Conservation (phyloP, 2,113 vertebrate genomes). For the Telmatochromis brichardi region DNA sequence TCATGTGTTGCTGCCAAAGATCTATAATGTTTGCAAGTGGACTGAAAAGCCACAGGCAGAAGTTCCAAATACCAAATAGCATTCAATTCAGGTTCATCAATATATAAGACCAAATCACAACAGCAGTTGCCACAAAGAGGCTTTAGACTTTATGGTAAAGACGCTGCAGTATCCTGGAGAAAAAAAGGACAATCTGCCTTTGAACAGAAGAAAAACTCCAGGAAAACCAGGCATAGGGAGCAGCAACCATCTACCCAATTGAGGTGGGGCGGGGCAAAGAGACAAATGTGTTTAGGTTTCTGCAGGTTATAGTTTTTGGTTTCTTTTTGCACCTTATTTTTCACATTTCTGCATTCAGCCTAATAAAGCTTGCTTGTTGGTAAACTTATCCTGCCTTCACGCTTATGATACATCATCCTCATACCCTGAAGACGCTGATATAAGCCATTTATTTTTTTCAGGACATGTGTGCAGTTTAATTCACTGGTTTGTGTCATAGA, state of each 20-base stretch:
- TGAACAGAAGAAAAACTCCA: neutral
- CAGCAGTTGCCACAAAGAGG: neutral
- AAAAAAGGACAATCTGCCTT: neutral
- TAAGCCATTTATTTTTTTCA: neutral
- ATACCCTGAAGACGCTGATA: accelerated
- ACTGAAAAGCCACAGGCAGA: neutral
- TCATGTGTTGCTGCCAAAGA: neutral
- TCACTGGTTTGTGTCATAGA: neutral
- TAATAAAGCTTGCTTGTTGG: neutral
- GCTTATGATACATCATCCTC: neutral
- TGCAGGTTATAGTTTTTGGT: neutral
- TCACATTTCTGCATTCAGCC: neutral
- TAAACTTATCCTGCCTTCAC: neutral
- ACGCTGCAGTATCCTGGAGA: neutral
- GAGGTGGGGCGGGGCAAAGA: neutral
- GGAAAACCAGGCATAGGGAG: neutral
- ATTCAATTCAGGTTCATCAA: neutral
- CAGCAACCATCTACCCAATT: neutral
- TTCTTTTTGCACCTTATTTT: accelerated
- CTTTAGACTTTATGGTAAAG: neutral
- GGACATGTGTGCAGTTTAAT: neutral
- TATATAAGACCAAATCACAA: neutral
- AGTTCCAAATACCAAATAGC: neutral
- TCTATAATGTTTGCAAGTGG: neutral
- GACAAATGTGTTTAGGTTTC: neutral